Evolutionary conservation across 2,888 invertebrate species (phyloP), one percentile per base, ranked within the genome.

Genomic region (Caenorhabditis uteleia): DNA sequence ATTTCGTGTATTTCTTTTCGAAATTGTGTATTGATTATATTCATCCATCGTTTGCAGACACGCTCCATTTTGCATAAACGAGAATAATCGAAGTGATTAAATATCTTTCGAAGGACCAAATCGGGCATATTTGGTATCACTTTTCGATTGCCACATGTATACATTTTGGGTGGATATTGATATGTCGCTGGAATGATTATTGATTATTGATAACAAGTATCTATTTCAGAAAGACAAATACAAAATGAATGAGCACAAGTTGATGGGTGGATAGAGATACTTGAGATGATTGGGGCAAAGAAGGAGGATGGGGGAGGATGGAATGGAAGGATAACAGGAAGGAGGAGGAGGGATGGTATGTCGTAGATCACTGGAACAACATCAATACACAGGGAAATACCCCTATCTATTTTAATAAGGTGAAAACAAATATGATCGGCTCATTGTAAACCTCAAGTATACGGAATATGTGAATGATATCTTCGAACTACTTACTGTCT

Each of bases 101-200:
- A 73, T 26, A 73, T 64, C 36, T 68, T 68, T 1, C 70, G 66
- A 8, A 73, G 51, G 7, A 70, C 66, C 25, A 73, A 43, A 48
- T 73, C 73, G 16, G 73, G 73, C 57, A 73, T 57, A 36, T 70
- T 73, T 26, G 73, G 73, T 16, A 68, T 62, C 31, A 73, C 60
- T 59, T 64, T 64, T 49, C 64, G 64, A 44, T 64, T 58, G 26
- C 58, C 54, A 25, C 48, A 53, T 14, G 49, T 54, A 34, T 64
- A 64, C 64, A 64, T 54, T 39, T 25, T 25, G 38, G 18, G 25
- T n/a, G n/a, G n/a, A n/a, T n/a, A n/a, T n/a, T n/a, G n/a, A n/a
- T n/a, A n/a, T n/a, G n/a, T 61, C 54, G 60, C 60, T 60, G 49
- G 33, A 54, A 38, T 36, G 6, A 8, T 29, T 6, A 29, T 29